Conservation (phyloP, 2,888 invertebrate species). For the Serripes groenlandicus region DNA sequence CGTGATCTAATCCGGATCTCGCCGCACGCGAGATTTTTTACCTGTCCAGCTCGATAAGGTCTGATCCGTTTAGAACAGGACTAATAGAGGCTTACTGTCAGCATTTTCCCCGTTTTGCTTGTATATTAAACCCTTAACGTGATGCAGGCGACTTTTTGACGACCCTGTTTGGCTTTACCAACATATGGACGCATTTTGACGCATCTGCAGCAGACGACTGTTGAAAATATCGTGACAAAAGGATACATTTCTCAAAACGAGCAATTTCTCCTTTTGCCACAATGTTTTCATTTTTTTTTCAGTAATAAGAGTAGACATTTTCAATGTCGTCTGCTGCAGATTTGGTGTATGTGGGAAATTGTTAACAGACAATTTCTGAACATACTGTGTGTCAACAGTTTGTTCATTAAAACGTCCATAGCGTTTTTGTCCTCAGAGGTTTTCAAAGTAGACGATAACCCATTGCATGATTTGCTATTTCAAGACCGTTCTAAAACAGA, state of each 20-base stretch:
- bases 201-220: not conserved
- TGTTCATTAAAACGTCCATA: too few species aligned
- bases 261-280: slow-evolving; percentile 6
- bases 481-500: too few species aligned
- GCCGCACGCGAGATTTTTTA: slow-evolving; percentile 13
- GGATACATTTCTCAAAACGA: not conserved
- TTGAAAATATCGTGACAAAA: not conserved
- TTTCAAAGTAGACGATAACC: too few species aligned
- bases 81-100: slow-evolving; percentile 1
- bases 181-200: not conserved
- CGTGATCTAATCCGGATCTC: slow-evolving; percentile 26
- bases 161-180: too few species aligned
- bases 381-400: too few species aligned
- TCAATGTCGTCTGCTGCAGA: not conserved
- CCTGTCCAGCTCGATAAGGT: slow-evolving; percentile 31
- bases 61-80: not conserved
- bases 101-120: not conserved
- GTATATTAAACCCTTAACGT: not conserved
- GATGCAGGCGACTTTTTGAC: not conserved
- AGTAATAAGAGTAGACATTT: not conserved
- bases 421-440: too few species aligned
- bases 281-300: not conserved
- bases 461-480: too few species aligned
- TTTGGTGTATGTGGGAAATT: not conserved
- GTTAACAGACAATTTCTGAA: too few species aligned